phyloP scores from a whole-genome alignment of 2,888 invertebrate genomes.

The Andrena marginata region DNA sequence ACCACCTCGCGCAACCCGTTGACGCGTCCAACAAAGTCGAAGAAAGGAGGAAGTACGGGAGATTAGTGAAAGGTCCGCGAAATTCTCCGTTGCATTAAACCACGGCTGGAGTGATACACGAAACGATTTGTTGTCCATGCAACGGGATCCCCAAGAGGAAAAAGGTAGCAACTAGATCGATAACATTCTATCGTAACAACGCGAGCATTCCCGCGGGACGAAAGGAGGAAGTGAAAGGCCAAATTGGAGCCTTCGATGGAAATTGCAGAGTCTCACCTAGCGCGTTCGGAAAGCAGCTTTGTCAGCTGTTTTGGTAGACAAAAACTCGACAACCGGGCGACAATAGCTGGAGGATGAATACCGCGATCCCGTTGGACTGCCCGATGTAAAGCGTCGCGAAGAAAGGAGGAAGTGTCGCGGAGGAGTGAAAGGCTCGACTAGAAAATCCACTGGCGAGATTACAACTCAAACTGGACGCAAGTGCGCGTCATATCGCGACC shows the following conservation, averaged over 20 bases:
- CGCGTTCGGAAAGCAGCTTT: not conserved
- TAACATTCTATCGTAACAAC: not conserved
- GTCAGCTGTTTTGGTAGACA: not conserved
- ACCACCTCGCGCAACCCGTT: not conserved
- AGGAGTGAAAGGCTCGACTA: conserved; percentile 67
- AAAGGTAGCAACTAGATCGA: not conserved
- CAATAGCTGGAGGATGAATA: not conserved
- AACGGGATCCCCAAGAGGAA: not conserved
- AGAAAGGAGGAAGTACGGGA: conserved; percentile 54
- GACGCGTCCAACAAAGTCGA: conserved; percentile 4
- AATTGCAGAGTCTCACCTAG: not conserved
- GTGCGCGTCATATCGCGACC: conserved; percentile 46
- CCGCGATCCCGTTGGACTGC: conserved; percentile 16
- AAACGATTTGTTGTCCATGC: not conserved
- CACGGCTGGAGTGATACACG: too few species aligned
- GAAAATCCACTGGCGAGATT: conserved; percentile 65
- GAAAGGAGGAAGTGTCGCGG: conserved; percentile 64
- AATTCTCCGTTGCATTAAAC: not conserved
- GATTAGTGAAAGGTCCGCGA: conserved; percentile 45
- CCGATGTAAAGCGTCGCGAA: conserved; percentile 35
- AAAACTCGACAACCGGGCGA: not conserved
- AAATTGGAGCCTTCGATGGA: not conserved
- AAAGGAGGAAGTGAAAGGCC: conserved; percentile 63
- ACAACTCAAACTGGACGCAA: conserved; percentile 49
- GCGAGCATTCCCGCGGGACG: conserved; percentile 12